Conservation (phyloP, 2,888 invertebrate species). For the Harmothoe impar region DNA sequence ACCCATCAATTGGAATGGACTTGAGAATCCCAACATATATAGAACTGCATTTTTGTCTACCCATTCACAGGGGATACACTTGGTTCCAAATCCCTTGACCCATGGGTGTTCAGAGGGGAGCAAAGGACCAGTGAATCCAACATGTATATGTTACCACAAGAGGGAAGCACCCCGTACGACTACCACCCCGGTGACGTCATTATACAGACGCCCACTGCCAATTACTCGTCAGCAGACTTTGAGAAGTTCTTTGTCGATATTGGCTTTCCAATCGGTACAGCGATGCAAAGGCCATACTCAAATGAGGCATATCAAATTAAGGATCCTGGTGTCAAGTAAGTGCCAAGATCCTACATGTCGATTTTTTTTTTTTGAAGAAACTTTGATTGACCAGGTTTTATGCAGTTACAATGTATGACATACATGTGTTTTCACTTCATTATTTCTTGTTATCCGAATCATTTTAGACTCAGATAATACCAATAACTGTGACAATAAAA, state of each 20-base stretch:
- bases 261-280: slow-evolving; percentile 41
- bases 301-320: not conserved
- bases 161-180: not conserved
- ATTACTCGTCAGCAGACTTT: slow-evolving; percentile 17
- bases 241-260: slow-evolving; percentile 58
- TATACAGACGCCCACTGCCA: not conserved
- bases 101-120: slow-evolving; percentile 53
- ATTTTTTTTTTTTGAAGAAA: too few species aligned
- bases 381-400: too few species aligned
- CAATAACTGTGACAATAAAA: too few species aligned
- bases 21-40: too few species aligned
- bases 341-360: too few species aligned
- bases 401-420: too few species aligned
- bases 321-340: slow-evolving; percentile 43
- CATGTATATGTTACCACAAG: not conserved
- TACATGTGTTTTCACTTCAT: too few species aligned
- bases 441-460: too few species aligned
- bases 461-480: too few species aligned
- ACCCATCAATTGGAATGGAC: too few species aligned
- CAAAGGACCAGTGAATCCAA: slow-evolving; percentile 39
- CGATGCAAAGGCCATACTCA: not conserved
- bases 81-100: not conserved
- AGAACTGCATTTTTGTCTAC: too few species aligned
- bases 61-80: not conserved
- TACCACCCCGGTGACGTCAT: slow-evolving; percentile 23